These are phyloP conservation scores for Botia kubotai DNA, from an alignment of 2,797 vertebrate genomes.

Conservation along the genomic window DNA sequence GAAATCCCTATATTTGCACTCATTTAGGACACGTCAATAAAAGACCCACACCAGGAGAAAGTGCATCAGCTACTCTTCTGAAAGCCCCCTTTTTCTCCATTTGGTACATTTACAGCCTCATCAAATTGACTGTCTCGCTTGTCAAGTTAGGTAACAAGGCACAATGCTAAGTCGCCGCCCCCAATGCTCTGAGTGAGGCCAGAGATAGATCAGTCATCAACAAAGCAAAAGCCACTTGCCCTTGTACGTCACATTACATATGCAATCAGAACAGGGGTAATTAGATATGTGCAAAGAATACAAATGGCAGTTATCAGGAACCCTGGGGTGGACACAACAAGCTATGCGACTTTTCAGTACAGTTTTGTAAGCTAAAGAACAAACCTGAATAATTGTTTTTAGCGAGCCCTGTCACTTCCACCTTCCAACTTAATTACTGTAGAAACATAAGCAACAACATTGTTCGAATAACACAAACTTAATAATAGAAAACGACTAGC, in stretches of 20 bases:
- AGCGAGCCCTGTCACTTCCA: conserved; percentile 13
- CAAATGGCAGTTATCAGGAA: conserved; percentile 66
- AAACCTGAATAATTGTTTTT: conserved; percentile 41
- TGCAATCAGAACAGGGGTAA: conserved; percentile 80
- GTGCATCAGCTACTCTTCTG: conserved; percentile 2
- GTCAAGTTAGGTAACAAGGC: conserved; percentile 44
- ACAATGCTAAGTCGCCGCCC: conserved; percentile 24
- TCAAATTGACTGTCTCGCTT: conserved; percentile 32
- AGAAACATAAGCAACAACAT: conserved; percentile 18
- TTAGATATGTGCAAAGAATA: conserved; percentile 79
- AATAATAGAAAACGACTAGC: conserved; percentile 45
- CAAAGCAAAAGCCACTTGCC: conserved; percentile 69
- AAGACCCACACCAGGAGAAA: conserved; percentile 17
- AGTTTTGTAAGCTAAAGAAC: conserved; percentile 28
- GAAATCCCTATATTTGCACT: conserved; percentile 36
- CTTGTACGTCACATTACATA: conserved; percentile 79
- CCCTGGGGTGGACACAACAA: conserved; percentile 40
- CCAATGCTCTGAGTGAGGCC: conserved; percentile 45
- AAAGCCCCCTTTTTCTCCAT: conserved; percentile 19
- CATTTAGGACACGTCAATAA: conserved; percentile 12
- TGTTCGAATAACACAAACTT: conserved; percentile 41
- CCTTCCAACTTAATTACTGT: conserved; percentile 34
- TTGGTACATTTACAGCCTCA: conserved; percentile 33
- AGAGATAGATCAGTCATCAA: conserved; percentile 60
- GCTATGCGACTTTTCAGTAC: not conserved